phyloP scores from a whole-genome alignment of 2,888 invertebrate genomes.

The Patella depressa region DNA sequence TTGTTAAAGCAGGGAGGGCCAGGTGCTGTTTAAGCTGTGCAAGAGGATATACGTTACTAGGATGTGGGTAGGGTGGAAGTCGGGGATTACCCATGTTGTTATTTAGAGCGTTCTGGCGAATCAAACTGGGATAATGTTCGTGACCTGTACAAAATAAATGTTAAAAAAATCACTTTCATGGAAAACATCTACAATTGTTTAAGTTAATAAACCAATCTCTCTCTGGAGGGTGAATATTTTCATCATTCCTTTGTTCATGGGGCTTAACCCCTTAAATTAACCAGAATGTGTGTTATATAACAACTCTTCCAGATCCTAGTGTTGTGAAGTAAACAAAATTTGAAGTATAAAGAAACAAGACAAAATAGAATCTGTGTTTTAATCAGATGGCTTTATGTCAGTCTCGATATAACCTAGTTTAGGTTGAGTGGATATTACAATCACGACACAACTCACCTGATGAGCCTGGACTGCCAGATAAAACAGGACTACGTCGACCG shows the following conservation, averaged over 20 bases:
- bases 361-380: no score
- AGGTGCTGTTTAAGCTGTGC: conserved; percentile 82
- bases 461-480: conserved; percentile 70
- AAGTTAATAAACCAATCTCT: no score
- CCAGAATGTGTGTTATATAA: no score
- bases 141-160: conserved; percentile 43
- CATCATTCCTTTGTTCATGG: no score
- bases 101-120: conserved; percentile 65
- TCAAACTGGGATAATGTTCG: conserved; percentile 60
- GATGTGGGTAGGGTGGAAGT: conserved; percentile 91
- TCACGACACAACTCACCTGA: conserved; percentile 30
- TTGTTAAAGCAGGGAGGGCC: conserved; percentile 51
- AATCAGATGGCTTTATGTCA: no score
- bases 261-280: no score
- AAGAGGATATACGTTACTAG: conserved; percentile 83
- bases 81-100: conserved; percentile 81
- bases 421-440: no score
- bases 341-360: no score
- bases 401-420: no score
- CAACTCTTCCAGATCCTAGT: no score
- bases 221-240: no score
- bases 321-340: no score
- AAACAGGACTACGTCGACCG: conserved; percentile 79
- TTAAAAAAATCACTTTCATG: background rate
- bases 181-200: background rate